These are phyloP conservation scores for Myotis planiceps DNA, from an alignment of 2,797 vertebrate species.

Conservation along the genomic window DNA sequence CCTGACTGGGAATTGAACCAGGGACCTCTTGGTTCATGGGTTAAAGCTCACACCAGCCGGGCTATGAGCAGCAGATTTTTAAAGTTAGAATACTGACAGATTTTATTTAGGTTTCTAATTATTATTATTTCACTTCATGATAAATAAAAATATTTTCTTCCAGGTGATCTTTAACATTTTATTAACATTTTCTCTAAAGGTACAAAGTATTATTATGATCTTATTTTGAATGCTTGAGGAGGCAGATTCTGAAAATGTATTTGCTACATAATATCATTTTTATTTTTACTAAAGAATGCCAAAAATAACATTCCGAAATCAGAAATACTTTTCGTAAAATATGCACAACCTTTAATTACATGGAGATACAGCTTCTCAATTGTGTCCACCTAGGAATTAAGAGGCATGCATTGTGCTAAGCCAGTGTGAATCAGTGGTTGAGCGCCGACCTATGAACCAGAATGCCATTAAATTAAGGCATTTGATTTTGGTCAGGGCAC, in stretches of 20 bases:
- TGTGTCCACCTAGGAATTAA: not conserved
- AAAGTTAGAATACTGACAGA: not conserved
- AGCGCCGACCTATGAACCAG: no score
- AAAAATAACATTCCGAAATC: not conserved
- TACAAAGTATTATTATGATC: not conserved
- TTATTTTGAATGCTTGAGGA: not conserved
- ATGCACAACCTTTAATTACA: not conserved
- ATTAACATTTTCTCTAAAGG: not conserved
- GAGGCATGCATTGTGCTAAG: not conserved
- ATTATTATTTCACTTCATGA: not conserved
- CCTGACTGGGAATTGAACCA: no score
- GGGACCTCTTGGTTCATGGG: no score
- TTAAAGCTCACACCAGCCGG: no score
- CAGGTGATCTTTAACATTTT: not conserved
- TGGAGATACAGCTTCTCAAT: not conserved
- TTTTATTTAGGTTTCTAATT: not conserved
- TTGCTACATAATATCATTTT: not conserved
- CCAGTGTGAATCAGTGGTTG: no score
- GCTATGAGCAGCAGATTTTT: not conserved
- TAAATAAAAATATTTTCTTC: not conserved
- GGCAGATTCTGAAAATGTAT: not conserved
- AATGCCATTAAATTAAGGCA: no score
- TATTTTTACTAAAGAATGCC: slow-evolving; percentile 3
- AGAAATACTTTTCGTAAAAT: slow-evolving; percentile 8
- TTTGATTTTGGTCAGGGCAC: no score